Evolutionary conservation across 2,888 invertebrate genomes (phyloP).

Genomic region (Cetonia aurata): DNA sequence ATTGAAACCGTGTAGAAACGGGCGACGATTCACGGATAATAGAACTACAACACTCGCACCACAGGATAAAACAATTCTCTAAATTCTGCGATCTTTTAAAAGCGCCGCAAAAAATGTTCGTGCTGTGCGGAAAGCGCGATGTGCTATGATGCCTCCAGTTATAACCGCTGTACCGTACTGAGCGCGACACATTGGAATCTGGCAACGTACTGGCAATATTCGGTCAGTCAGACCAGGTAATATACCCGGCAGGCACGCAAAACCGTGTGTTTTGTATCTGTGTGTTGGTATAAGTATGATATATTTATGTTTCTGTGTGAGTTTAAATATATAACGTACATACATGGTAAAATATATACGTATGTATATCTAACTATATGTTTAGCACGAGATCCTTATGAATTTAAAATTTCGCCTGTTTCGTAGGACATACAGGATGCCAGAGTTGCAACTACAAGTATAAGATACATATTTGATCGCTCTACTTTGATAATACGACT

Average conservation of each 20-base stretch:
- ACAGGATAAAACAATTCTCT: slow-evolving; percentile 14
- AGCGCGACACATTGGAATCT: slow-evolving; percentile 31
- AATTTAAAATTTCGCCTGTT: too few relatives aligned
- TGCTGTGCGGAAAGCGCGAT: slow-evolving; percentile 11
- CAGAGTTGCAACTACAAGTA: too few relatives aligned
- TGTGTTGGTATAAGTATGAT: too few relatives aligned
- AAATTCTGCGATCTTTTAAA: not conserved
- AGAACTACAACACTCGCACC: not conserved
- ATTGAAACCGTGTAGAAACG: slow-evolving; percentile 22
- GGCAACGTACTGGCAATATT: slow-evolving; percentile 25
- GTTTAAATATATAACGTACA: too few relatives aligned
- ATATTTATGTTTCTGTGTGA: too few relatives aligned
- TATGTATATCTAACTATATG: too few relatives aligned
- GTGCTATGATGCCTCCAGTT: not conserved
- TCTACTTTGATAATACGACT: too few relatives aligned
- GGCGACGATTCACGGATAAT: too few relatives aligned
- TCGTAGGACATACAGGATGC: too few relatives aligned
- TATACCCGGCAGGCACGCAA: slow-evolving; percentile 19
- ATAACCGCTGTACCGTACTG: not conserved
- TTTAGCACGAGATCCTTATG: too few relatives aligned
- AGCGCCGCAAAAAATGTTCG: slow-evolving; percentile 13
- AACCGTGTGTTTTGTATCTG: not conserved
- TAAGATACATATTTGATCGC: too few relatives aligned
- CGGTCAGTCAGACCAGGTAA: slow-evolving; percentile 26
- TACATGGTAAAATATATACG: too few relatives aligned